Conservation (phyloP, 2,113 vertebrate species). For the Urocolius indicus region DNA sequence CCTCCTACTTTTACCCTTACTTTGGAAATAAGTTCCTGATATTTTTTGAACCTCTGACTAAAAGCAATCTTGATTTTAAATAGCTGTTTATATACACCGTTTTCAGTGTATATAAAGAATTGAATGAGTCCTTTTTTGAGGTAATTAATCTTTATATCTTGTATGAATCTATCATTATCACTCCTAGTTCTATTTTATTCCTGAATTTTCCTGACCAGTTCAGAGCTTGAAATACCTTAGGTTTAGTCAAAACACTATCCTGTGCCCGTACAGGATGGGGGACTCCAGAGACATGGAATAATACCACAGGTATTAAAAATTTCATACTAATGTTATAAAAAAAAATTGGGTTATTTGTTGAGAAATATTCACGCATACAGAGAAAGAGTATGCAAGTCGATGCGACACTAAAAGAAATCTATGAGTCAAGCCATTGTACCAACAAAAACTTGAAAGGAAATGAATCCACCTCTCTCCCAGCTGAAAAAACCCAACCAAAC, state of each 20-base stretch:
- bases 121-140: background rate
- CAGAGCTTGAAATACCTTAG: background rate
- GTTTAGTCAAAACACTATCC: background rate
- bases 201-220: background rate
- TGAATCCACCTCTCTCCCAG: background rate
- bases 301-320: background rate
- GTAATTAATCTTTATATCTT: background rate
- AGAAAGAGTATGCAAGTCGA: background rate
- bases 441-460: background rate
- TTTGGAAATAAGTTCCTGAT: background rate
- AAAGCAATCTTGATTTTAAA: background rate
- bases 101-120: background rate
- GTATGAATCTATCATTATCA: background rate
- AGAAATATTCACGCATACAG: background rate
- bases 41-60: background rate
- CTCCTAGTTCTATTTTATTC: background rate
- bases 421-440: background rate
- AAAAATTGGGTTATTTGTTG: background rate
- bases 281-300: background rate
- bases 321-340: background rate
- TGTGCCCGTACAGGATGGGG: background rate
- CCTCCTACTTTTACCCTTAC: background rate
- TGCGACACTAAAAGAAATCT: background rate
- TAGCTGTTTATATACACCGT: background rate
- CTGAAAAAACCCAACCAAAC: background rate